A percentile compares a stretch with the other conserved stretches of the same genome.
Evolutionary conservation across 2,888 invertebrate genomes (phyloP).

Genomic region (Tholera decimalis): DNA sequence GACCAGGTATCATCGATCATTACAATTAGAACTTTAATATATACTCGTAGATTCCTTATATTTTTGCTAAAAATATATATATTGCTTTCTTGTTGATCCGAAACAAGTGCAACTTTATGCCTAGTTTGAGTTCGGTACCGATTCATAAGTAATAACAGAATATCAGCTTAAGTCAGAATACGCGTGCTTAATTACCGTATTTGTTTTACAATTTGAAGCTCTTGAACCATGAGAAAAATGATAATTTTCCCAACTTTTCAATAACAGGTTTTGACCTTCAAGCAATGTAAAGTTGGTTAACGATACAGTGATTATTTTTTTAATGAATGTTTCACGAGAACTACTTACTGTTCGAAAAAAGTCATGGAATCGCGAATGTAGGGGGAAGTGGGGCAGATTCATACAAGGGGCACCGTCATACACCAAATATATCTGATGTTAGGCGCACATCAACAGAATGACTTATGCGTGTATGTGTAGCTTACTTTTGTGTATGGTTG

Average conservation of each 20-base stretch:
- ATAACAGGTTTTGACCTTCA: slow-evolving; percentile 67
- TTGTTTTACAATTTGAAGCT: slow-evolving; percentile 8
- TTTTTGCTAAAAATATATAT: too few species aligned
- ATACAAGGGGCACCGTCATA: too few species aligned
- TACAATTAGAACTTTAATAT: too few species aligned
- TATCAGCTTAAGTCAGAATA: not conserved
- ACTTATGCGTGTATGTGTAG: too few species aligned
- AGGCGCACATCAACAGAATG: too few species aligned
- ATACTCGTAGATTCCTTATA: too few species aligned
- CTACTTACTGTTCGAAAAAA: not conserved
- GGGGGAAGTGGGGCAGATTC: not conserved
- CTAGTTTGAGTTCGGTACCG: not conserved
- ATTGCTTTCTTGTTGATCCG: not conserved
- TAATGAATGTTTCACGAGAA: slow-evolving; percentile 73
- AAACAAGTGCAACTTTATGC: not conserved
- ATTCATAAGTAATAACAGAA: not conserved
- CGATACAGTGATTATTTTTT: slow-evolving; percentile 56
- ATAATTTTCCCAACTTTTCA: slow-evolving; percentile 65
- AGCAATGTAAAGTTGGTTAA: slow-evolving; percentile 68
- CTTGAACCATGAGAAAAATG: slow-evolving; percentile 20
- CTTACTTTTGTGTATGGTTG: too few species aligned
- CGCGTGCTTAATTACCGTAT: not conserved
- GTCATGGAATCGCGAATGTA: not conserved
- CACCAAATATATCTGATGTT: too few species aligned
- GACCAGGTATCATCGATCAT: too few species aligned